Evolutionary conservation across 2,113 vertebrate species (phyloP), one percentile per base, ranked within the genome.

Genomic region (Jaculus jaculus): DNA sequence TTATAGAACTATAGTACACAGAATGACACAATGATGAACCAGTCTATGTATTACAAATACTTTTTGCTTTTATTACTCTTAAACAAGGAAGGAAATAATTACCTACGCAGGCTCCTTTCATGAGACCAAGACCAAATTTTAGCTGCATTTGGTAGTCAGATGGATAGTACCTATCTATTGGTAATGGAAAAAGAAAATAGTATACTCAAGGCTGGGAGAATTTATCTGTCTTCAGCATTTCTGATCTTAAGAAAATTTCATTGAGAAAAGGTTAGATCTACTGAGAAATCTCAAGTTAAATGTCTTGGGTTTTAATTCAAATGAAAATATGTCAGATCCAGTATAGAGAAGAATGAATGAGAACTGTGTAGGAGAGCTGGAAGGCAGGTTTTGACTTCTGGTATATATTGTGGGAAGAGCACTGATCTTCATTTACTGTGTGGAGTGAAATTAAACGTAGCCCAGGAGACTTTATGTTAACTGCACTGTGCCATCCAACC

Each of bases 241-340:
- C 74, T 92, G 39, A 86, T 61, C 2, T 18, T 4, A 9, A 88
- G 54, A 87, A 58, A 71, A 68, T 83, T 61, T 78, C 63, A 12
- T 69, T 82, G 65, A 79, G 37, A 63, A 93, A 83, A 91, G 28
- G 8, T 81, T 42, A 60, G 15, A 66, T 69, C 42, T 60, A 63
- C 11, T 21, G 32, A 83, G 92, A 63, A 83, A 68, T 92, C 58
- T 92, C 58, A 84, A 51, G 71, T 78, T 81, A 39, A 8, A 32
- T n/a, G 37, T 81, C 23, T 66, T 79, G 28, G 11, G 30, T 65
- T 89, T 97, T 89, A 63, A 86, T 90, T 93, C 74, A 80, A 84
- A 72, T 79, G 32, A 86, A 58, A 79, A 78, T 82, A 13, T 87
- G 13, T 83, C 51, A 82, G 58, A 89, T 65, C 75, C 23, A 39